These are phyloP conservation scores for Ophonus ardosiacus DNA, from an alignment of 2,888 invertebrate species.

Conservation along the genomic window DNA sequence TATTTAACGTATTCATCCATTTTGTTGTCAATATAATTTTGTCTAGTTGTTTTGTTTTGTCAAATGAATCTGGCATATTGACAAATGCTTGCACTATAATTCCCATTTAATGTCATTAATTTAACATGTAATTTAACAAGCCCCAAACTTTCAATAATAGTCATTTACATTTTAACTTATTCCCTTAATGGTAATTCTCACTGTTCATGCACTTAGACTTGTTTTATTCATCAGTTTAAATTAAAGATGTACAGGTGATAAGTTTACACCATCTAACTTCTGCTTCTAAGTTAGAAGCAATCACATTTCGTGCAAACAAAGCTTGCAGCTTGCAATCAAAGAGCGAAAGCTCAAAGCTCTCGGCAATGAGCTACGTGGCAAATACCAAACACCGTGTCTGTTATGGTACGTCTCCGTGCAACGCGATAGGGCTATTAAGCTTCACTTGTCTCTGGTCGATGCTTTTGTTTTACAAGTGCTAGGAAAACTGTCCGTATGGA, in stretches of 20 bases:
- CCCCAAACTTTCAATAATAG: not conserved
- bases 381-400: constrained; percentile 19
- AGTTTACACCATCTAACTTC: constrained; percentile 1
- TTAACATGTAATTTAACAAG: not conserved
- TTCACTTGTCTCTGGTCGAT: not conserved
- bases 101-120: not conserved
- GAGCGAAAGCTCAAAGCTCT: not conserved
- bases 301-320: constrained; percentile 35
- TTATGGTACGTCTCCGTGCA: constrained; percentile 30
- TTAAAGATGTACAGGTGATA: constrained; percentile 44
- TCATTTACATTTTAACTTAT: not conserved
- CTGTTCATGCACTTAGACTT: not conserved
- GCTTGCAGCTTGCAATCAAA: constrained; percentile 15
- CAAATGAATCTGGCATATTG: not conserved
- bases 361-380: constrained; percentile 35
- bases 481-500: constrained; percentile 31
- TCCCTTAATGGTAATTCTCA: not conserved
- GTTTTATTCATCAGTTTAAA: constrained; percentile 43
- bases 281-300: constrained; percentile 5
- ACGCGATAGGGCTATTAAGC: constrained; percentile 30
- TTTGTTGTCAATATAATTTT: too few relatives aligned
- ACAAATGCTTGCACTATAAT: not conserved
- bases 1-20: too few relatives aligned
- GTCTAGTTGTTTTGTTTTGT: not conserved
- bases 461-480: constrained; percentile 35